A percentile compares a stretch with the other conserved stretches of the same genome.
These are phyloP conservation scores for Cerastoderma edule DNA, from an alignment of 2,888 invertebrate species.

Conservation along the genomic window DNA sequence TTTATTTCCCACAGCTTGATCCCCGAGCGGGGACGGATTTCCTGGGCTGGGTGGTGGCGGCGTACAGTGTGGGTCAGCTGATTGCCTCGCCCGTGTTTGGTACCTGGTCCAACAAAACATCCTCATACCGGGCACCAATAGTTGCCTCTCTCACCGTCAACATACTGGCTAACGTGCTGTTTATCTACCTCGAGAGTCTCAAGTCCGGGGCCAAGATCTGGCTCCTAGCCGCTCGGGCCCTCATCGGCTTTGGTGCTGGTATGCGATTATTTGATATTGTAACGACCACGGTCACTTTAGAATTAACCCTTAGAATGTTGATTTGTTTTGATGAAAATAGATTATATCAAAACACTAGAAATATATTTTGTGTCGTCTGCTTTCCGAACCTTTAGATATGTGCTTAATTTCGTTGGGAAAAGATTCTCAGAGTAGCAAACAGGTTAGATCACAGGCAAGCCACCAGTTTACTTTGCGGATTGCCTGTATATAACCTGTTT, in stretches of 20 bases:
- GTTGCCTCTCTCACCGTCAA: slow-evolving; percentile 78
- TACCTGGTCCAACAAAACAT: slow-evolving; percentile 74
- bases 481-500: too few relatives aligned
- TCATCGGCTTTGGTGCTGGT: slow-evolving; percentile 83
- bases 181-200: slow-evolving; percentile 79
- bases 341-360: too few relatives aligned
- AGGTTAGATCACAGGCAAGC: too few relatives aligned
- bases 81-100: slow-evolving; percentile 83
- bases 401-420: too few relatives aligned
- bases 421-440: too few relatives aligned
- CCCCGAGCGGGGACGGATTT: slow-evolving; percentile 69
- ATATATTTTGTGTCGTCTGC: too few relatives aligned
- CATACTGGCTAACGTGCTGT: slow-evolving; percentile 81
- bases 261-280: too few relatives aligned
- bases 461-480: too few relatives aligned
- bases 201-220: slow-evolving; percentile 59
- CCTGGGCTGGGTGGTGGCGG: slow-evolving; percentile 83
- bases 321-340: too few relatives aligned
- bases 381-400: too few relatives aligned
- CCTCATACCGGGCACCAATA: slow-evolving; percentile 76
- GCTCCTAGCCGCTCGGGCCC: slow-evolving; percentile 74
- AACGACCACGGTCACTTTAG: too few relatives aligned
- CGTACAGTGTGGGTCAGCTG: slow-evolving; percentile 83
- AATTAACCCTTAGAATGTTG: too few relatives aligned
- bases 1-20: slow-evolving; percentile 71